These are phyloP conservation scores for Smutsia temminckii DNA, from an alignment of 2,797 vertebrate species.

Conservation along the genomic window DNA sequence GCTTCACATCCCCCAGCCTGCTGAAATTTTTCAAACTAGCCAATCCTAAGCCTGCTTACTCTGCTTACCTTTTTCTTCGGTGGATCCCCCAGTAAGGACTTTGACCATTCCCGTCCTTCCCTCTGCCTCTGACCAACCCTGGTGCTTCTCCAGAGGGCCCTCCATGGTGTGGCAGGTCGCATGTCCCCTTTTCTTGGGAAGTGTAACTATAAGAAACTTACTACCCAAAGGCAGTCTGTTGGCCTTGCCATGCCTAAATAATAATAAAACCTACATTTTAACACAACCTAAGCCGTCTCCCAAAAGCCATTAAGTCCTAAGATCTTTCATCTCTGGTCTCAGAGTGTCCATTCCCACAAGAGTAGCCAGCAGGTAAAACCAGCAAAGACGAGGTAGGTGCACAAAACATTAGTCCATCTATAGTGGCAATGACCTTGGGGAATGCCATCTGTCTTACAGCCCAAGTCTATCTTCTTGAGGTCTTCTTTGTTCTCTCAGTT, in stretches of 20 bases:
- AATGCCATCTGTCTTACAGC: not conserved
- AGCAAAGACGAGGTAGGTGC: not conserved
- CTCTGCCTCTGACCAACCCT: not conserved
- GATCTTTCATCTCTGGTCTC: not conserved
- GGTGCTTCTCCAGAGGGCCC: not conserved
- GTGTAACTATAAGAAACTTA: not conserved
- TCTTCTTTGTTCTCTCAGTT: not conserved
- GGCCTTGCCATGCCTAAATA: not conserved
- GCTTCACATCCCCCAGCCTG: not conserved
- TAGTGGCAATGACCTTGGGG: not conserved
- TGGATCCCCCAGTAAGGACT: not conserved
- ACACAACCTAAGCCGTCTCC: not conserved
- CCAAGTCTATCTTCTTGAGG: not conserved
- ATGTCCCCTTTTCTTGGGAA: not conserved
- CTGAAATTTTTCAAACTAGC: not conserved
- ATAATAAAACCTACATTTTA: not conserved
- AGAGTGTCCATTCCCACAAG: not conserved
- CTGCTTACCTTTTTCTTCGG: not conserved
- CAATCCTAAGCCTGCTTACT: not conserved
- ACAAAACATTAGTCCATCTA: not conserved
- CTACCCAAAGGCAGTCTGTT: not conserved
- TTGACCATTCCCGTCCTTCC: not conserved
- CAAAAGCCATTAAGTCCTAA: not conserved
- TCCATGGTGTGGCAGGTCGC: accelerated
- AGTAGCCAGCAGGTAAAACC: not conserved